Evolutionary conservation across 2,113 vertebrate genomes (phyloP), one percentile per base, ranked within the genome.

Genomic region (human (Homo sapiens)): DNA sequence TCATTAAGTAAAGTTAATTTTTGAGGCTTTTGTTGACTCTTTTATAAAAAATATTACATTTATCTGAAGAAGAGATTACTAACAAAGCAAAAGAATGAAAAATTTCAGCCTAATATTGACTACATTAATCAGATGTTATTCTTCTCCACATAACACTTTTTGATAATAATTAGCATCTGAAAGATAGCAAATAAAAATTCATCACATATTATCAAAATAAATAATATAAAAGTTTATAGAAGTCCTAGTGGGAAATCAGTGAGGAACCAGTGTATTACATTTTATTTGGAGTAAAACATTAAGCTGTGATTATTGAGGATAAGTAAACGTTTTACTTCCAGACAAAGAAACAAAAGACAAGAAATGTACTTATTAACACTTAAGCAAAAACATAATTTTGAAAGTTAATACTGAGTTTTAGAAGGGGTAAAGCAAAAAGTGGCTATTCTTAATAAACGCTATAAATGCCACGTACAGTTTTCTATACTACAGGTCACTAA

Each of bases 221-320:
- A 22, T 48, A 76, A 90, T 40, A 85, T 59, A 85, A 97, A 97
- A 61, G 0, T 55, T 88, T 97, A 18, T 87, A 88, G 17, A 93
- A 25, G 0, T 22, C 0, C 10, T 68, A 64, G 13, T 78, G 82
- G 66, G n/a, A 94, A 96, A 92, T 96, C 64, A 95, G 3, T 38
- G 52, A 83, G 0, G 0, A 55, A 32, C 5, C 6, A 76, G 22
- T 82, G 61, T 88, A 82, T 83, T 88, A 38, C 52, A 83, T 81
- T 96, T 86, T 3, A 93, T 75, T 93, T 89, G 84, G 10, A 92
- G 1, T 64, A 84, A 96, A 89, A 30, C 8, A 79, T 82, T 96
- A 90, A 83, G n/a, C 18, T 50, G 45, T 50, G 12, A 61, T 50
- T 90, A 89, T 70, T 64, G 59, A 55, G 48, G 83, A 86, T 92